These are phyloP conservation scores for Agraylea sexmaculata DNA, from an alignment of 1,140 invertebrate species.

Conservation along the genomic window DNA sequence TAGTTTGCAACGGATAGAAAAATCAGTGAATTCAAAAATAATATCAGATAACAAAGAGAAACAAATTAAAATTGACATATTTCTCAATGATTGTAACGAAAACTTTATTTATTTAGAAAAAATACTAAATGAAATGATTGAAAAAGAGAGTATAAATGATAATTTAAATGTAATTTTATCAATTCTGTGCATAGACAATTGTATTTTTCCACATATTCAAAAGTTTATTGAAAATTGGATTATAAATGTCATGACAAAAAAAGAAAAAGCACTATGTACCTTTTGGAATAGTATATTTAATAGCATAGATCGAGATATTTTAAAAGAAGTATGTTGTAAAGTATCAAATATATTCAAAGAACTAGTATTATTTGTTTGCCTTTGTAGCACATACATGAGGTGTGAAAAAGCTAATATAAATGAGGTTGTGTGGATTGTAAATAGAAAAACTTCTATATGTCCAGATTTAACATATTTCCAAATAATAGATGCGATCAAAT, in stretches of 20 bases:
- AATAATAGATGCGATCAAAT: conserved; percentile 24
- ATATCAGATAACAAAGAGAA: conserved; percentile 19
- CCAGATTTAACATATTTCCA: conserved; percentile 39
- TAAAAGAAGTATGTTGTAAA: conserved; percentile 32
- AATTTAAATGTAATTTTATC: conserved; percentile 25
- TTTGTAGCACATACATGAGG: conserved; percentile 38
- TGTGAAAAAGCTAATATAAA: conserved; percentile 23
- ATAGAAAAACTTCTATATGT: conserved; percentile 28
- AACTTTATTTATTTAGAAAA: conserved; percentile 14
- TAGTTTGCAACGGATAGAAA: conserved; percentile 27
- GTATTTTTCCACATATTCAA: conserved; percentile 27
- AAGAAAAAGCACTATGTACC: conserved; percentile 26
- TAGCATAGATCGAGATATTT: conserved; percentile 31
- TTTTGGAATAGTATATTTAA: conserved; percentile 37
- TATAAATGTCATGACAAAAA: conserved; percentile 30
- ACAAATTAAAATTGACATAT: conserved; percentile 26
- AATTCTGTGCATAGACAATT: conserved; percentile 22
- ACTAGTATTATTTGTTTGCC: conserved; percentile 42
- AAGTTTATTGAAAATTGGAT: conserved; percentile 36
- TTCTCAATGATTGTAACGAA: conserved; percentile 26
- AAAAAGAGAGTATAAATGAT: conserved; percentile 24
- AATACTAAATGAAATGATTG: conserved; percentile 23
- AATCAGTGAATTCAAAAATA: conserved; percentile 4
- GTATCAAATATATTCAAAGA: conserved; percentile 35
- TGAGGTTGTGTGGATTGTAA: conserved; percentile 29